Percentiles rank a stretch among this genome's conserved stretches.
Evolutionary conservation across 1,140 invertebrate genomes (phyloP).

Genomic region (Cryptotermes secundus): DNA sequence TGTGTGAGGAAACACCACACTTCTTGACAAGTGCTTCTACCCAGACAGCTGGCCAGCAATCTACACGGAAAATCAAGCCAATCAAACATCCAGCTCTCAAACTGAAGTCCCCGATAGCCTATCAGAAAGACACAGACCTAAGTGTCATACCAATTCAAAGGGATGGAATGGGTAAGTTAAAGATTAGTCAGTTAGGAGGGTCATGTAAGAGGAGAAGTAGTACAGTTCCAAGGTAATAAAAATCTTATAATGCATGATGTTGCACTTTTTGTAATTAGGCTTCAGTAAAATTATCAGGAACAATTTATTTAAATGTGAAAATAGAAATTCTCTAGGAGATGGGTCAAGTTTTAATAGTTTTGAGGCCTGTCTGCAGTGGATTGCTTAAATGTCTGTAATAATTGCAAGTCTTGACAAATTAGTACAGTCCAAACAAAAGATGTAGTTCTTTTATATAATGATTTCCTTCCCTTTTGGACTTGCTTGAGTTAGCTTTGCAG

Average conservation of each 20-base stretch:
- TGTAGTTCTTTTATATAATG: neutral
- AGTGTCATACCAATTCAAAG: slow-evolving; percentile 77
- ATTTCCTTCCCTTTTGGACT: neutral
- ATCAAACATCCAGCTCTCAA: slow-evolving; percentile 73
- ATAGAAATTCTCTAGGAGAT: neutral
- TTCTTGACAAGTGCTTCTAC: slow-evolving; percentile 55
- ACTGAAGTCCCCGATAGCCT: slow-evolving; percentile 76
- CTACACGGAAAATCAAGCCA: slow-evolving; percentile 67
- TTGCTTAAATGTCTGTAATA: neutral
- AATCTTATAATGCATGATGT: neutral
- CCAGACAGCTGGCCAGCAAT: slow-evolving; percentile 49
- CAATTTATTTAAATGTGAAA: neutral
- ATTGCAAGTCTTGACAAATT: no score
- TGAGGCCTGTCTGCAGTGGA: neutral
- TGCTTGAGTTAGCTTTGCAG: neutral
- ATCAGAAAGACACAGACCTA: slow-evolving; percentile 74
- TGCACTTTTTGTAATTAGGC: neutral
- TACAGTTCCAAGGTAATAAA: neutral
- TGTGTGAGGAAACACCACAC: slow-evolving; percentile 36
- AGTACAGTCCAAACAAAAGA: neutral
- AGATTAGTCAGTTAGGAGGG: slow-evolving; percentile 7
- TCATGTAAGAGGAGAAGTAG: neutral
- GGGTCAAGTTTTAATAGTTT: neutral
- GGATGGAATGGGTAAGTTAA: slow-evolving; percentile 75
- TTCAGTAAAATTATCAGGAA: neutral